A percentile compares a stretch with the other conserved stretches of the same genome.
Conservation (phyloP, 2,113 vertebrate species). For the Saiga tatarica region DNA sequence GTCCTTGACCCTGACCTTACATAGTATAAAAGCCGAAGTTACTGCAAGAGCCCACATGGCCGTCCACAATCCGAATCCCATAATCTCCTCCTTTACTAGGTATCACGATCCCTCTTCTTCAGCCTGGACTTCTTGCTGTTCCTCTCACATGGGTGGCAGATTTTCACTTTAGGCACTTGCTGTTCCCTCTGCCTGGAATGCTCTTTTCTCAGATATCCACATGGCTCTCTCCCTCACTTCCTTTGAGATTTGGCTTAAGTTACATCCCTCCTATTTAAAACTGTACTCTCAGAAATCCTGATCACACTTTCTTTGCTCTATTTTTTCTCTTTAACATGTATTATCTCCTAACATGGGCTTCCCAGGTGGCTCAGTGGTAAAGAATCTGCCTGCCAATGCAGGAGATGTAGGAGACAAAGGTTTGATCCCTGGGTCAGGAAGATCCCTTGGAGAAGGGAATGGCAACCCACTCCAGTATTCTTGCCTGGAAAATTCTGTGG, state of each 20-base stretch:
- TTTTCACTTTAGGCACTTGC: background rate
- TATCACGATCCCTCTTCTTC: background rate
- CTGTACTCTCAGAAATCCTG: background rate
- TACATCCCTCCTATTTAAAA: constrained; percentile 13
- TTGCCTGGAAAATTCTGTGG: background rate
- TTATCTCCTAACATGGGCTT: background rate
- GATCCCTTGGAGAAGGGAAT: background rate
- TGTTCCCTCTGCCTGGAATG: background rate
- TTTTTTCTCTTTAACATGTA: background rate
- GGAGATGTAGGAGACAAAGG: background rate
- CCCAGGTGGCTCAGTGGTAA: background rate
- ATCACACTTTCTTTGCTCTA: background rate
- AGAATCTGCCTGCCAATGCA: background rate
- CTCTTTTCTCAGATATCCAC: background rate
- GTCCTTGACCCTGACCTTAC: background rate
- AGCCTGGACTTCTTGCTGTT: background rate
- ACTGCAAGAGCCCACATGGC: background rate
- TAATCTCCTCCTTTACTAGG: too few species aligned
- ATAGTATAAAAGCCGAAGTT: background rate
- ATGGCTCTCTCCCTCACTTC: background rate
- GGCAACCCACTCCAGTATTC: background rate
- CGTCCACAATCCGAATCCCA: fast-evolving
- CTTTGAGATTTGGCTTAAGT: background rate
- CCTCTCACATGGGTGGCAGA: background rate
- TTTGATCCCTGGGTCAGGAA: background rate